Base-by-base conservation (phyloP, 2,113 vertebrate genomes). In the Rhinichthys klamathensis region DNA sequence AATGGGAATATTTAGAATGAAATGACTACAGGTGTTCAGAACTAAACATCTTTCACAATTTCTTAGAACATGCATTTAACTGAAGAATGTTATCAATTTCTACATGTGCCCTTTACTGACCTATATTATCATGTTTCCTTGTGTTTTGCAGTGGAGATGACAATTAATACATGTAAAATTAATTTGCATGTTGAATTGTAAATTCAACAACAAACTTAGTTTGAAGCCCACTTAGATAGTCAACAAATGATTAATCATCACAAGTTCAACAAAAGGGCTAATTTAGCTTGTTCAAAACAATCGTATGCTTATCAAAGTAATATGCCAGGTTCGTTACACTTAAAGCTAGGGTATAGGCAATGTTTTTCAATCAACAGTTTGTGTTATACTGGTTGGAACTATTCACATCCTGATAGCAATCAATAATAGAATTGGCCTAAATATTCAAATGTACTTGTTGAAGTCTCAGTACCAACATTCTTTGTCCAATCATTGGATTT, bases 261-360 rank as follows among this genome's bases (percentile, higher is more conserved):
- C 41, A 15, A 63, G 23, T 27, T 27, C n/a, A 27, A 27, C n/a
- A 27, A 23, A 23, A 44, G 69, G 18, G 15, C 12, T 21, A 23
- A 8, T 6, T 23, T 23, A 56, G 21, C 76, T 61, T 80, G 63
- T 85, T 86, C 63, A 79, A 88, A 90, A 63, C 23, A 83, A n/a
- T 27, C 46, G n/a, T 13, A 56, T 56, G 23, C 18, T 23, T 56
- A 21, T 21, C 18, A 56, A 56, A 56, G 7, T 21, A 56, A 56
- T 8, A 23, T 23, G 18, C 54, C 18, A 21, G 6, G 16, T 54
- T 54, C 16, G 7, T 16, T 54, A 7, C 51, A 54, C 13, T 13
- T 54, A 18, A 54, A 56, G 54, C 7, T 41, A 9, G 7, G 7
- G 38, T 38, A 41, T n/a, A n/a, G 41, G 41, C 41, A 41, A 10